Evolutionary conservation across 1,140 invertebrate genomes (phyloP).

Genomic region (Drosophila kanapiae): DNA sequence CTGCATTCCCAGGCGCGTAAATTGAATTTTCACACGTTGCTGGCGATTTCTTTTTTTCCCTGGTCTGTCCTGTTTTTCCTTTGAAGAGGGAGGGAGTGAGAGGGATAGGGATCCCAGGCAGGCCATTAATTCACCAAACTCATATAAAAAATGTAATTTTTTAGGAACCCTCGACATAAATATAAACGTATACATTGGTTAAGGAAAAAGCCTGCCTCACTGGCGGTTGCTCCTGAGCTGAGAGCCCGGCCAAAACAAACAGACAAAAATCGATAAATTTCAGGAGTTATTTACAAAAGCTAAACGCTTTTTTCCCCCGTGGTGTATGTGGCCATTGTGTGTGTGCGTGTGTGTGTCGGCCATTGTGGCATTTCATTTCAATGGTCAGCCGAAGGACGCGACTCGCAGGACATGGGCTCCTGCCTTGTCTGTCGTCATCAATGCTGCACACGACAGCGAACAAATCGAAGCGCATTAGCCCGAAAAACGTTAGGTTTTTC

Average conservation of each 20-base stretch:
- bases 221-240: conserved; percentile 24
- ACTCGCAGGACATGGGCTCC: conserved; percentile 23
- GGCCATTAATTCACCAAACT: conserved; percentile 63
- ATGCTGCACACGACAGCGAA: conserved; percentile 29
- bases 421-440: conserved; percentile 41
- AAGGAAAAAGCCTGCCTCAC: conserved; percentile 5
- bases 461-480: conserved; percentile 43
- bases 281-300: conserved; percentile 63
- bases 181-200: conserved; percentile 13
- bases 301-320: conserved; percentile 39
- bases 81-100: background rate
- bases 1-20: conserved; percentile 48
- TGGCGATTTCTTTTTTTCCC: conserved; percentile 8
- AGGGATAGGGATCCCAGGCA: background rate
- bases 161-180: conserved; percentile 31
- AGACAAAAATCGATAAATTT: conserved; percentile 80
- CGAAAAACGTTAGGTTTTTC: conserved; percentile 11
- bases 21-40: conserved; percentile 68
- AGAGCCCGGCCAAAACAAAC: conserved; percentile 72
- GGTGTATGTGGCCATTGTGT: background rate
- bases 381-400: conserved; percentile 38
- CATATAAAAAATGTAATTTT: conserved; percentile 63
- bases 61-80: background rate
- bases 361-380: conserved; percentile 29
- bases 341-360: conserved; percentile 3